phyloP scores from a whole-genome alignment of 2,888 invertebrate genomes.

The Phengaris arion region DNA sequence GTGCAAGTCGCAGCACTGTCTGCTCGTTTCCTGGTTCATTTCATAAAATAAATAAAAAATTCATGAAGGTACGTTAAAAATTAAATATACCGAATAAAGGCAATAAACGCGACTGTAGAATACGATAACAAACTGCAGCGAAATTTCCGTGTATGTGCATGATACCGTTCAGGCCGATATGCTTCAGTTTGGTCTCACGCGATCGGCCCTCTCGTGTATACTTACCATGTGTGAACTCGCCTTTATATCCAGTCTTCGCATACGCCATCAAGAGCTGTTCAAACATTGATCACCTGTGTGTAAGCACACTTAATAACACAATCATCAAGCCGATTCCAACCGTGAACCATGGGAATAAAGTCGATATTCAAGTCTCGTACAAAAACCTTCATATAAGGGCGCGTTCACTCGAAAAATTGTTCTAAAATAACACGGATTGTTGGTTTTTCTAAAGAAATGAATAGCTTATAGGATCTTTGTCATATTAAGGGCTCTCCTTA shows the following conservation, averaged over 20 bases:
- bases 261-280: conserved; percentile 32
- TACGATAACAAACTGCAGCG: no score
- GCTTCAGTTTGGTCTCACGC: no score
- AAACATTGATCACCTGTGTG: conserved; percentile 35
- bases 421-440: conserved; percentile 23
- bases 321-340: conserved; percentile 11
- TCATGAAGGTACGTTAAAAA: no score
- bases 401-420: conserved; percentile 30
- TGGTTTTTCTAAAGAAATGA: conserved; percentile 18
- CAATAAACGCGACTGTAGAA: no score
- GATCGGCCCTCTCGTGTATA: no score
- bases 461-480: conserved; percentile 15
- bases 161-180: no score
- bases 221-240: neutral
- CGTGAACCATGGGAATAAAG: neutral
- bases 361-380: neutral
- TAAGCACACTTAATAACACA: conserved; percentile 23
- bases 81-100: no score
- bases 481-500: neutral
- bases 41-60: no score
- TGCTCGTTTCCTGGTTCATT: no score
- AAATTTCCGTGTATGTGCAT: no score
- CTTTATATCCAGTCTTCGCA: conserved; percentile 31
- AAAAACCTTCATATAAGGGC: conserved; percentile 22
- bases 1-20: no score